Evolutionary conservation across 2,797 vertebrate species (phyloP).

Genomic region (Bovichtus diacanthus): DNA sequence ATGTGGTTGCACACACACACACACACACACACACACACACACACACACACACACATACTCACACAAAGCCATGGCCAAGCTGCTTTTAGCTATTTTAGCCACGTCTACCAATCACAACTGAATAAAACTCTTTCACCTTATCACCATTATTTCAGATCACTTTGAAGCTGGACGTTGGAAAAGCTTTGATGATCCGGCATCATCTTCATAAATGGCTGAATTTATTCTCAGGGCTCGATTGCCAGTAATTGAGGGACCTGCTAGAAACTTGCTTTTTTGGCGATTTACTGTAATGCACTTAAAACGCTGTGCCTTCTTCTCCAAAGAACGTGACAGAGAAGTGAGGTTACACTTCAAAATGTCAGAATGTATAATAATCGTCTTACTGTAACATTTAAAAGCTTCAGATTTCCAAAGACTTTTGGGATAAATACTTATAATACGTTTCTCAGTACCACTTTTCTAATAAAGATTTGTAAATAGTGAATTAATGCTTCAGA

Average conservation of each 20-base stretch:
- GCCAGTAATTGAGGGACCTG: conserved; percentile 10
- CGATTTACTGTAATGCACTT: conserved; percentile 9
- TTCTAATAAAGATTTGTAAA: neutral
- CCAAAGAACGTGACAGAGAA: too few species aligned
- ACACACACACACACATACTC: conserved; percentile 8
- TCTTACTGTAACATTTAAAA: neutral
- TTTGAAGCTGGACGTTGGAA: conserved; percentile 26
- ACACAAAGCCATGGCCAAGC: neutral
- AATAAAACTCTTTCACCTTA: conserved; percentile 29
- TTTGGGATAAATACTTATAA: neutral
- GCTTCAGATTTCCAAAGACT: neutral
- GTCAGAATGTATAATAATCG: too few species aligned
- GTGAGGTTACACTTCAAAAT: too few species aligned
- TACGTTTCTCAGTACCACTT: neutral
- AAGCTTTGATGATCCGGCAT: neutral
- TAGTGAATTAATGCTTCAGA: neutral
- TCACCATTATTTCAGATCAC: conserved; percentile 31
- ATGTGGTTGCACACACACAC: neutral
- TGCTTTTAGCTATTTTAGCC: conserved; percentile 39
- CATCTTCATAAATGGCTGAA: conserved; percentile 5
- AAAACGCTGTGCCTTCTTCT: neutral
- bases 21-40: neutral
- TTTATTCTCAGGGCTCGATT: neutral
- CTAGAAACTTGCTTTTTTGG: conserved; percentile 16
- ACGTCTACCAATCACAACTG: conserved; percentile 16